Evolutionary conservation across 1,140 invertebrate species (phyloP).

Genomic region (Drosophila suzukii): DNA sequence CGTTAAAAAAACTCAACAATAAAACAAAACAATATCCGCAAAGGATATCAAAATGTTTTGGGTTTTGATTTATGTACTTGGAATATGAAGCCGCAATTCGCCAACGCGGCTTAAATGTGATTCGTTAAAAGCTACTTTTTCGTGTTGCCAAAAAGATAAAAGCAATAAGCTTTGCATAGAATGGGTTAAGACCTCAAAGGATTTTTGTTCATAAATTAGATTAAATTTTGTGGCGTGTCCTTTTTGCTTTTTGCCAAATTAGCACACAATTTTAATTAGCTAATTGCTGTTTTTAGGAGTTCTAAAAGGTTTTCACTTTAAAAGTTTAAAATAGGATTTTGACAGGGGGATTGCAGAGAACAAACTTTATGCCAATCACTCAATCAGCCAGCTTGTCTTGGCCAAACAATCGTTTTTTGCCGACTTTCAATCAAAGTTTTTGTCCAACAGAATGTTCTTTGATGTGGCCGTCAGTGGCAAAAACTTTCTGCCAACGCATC

Average conservation of each 20-base stretch:
- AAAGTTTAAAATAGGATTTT: background rate
- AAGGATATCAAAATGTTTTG: constrained; percentile 61
- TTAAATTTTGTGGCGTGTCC: constrained; percentile 1
- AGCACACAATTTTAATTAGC: constrained; percentile 20
- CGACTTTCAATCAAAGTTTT: constrained; percentile 35
- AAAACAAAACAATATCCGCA: constrained; percentile 29
- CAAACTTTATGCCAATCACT: constrained; percentile 10
- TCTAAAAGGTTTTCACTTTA: background rate
- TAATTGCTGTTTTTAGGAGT: constrained; percentile 6
- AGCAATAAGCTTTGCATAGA: background rate
- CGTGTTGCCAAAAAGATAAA: constrained; percentile 7
- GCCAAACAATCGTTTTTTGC: constrained; percentile 18
- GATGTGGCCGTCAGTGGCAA: constrained; percentile 27
- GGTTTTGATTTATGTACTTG: constrained; percentile 60
- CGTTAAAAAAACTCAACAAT: constrained; percentile 35
- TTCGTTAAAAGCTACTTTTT: constrained; percentile 38
- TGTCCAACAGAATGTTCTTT: constrained; percentile 14
- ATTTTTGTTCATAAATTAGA: constrained; percentile 29
- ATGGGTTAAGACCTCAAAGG: constrained; percentile 19
- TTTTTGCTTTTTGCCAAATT: background rate
- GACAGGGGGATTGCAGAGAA: background rate
- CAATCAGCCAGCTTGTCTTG: constrained; percentile 31
- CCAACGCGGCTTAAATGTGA: constrained; percentile 54
- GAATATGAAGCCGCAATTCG: constrained; percentile 30
- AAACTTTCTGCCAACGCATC: constrained; percentile 20